phyloP scores from a whole-genome alignment of 2,113 vertebrate genomes.

The Ibidorhyncha struthersii region DNA sequence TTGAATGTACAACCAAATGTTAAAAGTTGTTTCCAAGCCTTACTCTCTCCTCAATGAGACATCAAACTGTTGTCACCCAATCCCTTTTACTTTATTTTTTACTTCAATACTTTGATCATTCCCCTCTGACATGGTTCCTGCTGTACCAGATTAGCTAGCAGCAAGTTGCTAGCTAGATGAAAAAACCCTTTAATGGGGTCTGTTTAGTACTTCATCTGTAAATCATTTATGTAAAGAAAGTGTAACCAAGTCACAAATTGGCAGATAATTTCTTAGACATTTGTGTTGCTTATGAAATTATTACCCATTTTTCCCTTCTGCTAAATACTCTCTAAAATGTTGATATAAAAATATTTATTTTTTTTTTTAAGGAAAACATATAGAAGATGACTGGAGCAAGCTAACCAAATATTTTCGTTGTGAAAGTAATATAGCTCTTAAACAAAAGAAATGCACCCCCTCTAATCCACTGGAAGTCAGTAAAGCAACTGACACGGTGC shows the following conservation, averaged over 20 bases:
- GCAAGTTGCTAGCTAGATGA: conserved; percentile 58
- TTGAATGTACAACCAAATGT: conserved; percentile 34
- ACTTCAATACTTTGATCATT: conserved; percentile 64
- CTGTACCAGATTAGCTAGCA: conserved; percentile 59
- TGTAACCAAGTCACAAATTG: conserved; percentile 57
- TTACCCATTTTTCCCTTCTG: background rate
- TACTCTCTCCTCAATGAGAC: conserved; percentile 33
- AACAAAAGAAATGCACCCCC: background rate
- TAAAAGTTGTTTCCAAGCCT: conserved; percentile 42
- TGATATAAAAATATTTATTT: background rate
- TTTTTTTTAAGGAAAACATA: background rate
- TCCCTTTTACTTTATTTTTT: conserved; percentile 51
- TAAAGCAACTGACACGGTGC: background rate
- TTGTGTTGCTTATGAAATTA: conserved; percentile 26
- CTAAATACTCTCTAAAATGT: background rate
- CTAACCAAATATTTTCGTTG: background rate
- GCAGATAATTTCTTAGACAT: conserved; percentile 42
- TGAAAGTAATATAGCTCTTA: background rate
- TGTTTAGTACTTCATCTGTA: conserved; percentile 61
- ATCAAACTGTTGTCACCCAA: conserved; percentile 66
- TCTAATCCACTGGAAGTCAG: background rate
- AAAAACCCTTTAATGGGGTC: conserved; percentile 44
- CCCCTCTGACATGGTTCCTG: conserved; percentile 51
- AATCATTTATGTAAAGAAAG: conserved; percentile 58
- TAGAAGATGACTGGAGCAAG: background rate